Percentiles rank a stretch among this genome's conserved stretches.
phyloP scores from a whole-genome alignment of 2,888 invertebrate genomes.

The Conchocele bisecta region DNA sequence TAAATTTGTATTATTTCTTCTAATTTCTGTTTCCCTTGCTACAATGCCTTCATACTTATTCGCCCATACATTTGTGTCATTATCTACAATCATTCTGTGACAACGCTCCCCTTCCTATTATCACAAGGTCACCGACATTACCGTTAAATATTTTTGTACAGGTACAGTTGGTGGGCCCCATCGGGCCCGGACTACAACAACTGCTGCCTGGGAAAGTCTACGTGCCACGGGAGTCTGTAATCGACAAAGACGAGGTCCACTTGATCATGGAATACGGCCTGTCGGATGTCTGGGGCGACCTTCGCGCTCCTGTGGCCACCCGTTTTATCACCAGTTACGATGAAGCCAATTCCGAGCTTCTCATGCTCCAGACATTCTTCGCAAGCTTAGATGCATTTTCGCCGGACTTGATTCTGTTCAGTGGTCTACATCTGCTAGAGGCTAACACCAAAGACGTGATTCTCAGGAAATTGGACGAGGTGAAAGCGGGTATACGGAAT shows the following conservation, averaged over 20 bases:
- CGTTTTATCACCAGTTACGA: conserved; percentile 84
- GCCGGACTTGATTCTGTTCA: conserved; percentile 82
- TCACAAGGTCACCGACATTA: too few species aligned
- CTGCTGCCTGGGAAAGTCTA: conserved; percentile 81
- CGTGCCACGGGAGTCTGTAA: conserved; percentile 76
- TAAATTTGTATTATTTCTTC: too few species aligned
- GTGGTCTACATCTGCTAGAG: conserved; percentile 83
- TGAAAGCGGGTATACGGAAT: conserved; percentile 78
- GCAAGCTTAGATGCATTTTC: conserved; percentile 74
- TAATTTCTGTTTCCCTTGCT: too few species aligned
- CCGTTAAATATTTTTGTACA: too few species aligned
- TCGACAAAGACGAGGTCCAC: conserved; percentile 82
- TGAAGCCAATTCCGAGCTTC: conserved; percentile 79
- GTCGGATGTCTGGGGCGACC: conserved; percentile 81
- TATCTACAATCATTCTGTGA: background rate
- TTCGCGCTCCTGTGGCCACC: conserved; percentile 82
- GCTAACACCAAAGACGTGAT: conserved; percentile 74
- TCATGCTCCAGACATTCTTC: conserved; percentile 82
- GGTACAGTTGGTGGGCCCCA: conserved; percentile 83
- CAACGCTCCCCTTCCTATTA: background rate
- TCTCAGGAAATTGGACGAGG: conserved; percentile 69
- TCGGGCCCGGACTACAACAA: conserved; percentile 82
- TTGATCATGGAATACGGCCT: conserved; percentile 82
- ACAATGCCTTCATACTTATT: too few species aligned
- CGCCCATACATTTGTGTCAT: too few species aligned